These are phyloP conservation scores for Macropis europaea DNA, from an alignment of 2,888 invertebrate genomes.

Conservation along the genomic window DNA sequence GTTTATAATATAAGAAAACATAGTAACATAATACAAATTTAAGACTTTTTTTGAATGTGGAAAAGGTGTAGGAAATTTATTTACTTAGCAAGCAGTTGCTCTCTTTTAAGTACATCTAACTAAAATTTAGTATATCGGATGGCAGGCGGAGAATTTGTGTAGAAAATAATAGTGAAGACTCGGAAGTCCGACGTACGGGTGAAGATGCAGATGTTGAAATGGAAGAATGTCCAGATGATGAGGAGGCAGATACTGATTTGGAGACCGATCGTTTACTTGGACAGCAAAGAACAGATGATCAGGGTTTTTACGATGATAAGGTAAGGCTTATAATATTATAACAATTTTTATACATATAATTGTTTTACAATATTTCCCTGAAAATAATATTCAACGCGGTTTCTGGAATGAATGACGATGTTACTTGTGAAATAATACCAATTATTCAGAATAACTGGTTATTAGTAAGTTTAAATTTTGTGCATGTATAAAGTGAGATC, in stretches of 20 bases:
- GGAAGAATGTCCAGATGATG: conserved; percentile 79
- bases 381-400: background rate
- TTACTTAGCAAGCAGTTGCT: conserved; percentile 1
- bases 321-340: conserved; percentile 76
- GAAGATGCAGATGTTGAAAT: conserved; percentile 77
- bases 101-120: conserved; percentile 75
- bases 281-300: conserved; percentile 96
- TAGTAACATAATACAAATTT: no score
- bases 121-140: conserved; percentile 79
- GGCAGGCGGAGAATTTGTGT: conserved; percentile 77
- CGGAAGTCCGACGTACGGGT: conserved; percentile 71
- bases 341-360: background rate
- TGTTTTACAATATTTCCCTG: background rate
- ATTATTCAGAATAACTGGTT: background rate
- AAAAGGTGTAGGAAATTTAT: no score
- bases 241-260: conserved; percentile 97
- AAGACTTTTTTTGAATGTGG: no score
- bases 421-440: background rate
- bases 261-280: conserved; percentile 98
- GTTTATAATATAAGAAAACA: background rate
- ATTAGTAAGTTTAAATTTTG: background rate
- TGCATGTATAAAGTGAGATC: background rate
- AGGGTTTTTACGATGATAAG: conserved; percentile 95
- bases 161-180: conserved; percentile 77
- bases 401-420: conserved; percentile 1